Percentiles rank a stretch among this genome's conserved stretches.
Evolutionary conservation across 2,113 vertebrate genomes (phyloP).

Genomic region (Phoxinus phoxinus): DNA sequence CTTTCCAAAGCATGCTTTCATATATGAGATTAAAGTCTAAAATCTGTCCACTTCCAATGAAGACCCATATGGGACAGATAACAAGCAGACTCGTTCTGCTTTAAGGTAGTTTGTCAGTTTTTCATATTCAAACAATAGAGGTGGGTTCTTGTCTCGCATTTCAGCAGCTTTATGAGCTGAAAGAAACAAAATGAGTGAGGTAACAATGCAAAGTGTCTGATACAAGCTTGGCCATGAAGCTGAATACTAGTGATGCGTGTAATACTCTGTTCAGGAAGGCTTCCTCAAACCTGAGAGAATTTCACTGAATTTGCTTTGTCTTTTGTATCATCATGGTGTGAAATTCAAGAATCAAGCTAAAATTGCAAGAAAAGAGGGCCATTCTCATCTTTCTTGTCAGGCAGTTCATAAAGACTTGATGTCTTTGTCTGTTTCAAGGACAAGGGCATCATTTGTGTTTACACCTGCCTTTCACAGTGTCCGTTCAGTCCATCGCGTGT

Average conservation of each 20-base stretch:
- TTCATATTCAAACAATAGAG: not conserved
- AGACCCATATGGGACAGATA: not conserved
- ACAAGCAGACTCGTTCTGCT: not conserved
- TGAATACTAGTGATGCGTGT: constrained; percentile 17
- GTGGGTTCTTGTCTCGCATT: not conserved
- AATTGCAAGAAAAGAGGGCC: not conserved
- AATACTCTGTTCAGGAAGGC: constrained; percentile 17
- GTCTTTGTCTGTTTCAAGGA: constrained; percentile 21
- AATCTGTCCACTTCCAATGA: not conserved
- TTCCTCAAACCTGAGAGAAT: constrained; percentile 26
- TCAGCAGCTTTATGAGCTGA: constrained; percentile 19
- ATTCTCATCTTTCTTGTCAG: constrained; percentile 26
- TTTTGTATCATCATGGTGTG: not conserved
- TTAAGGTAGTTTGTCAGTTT: constrained; percentile 4
- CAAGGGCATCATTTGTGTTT: not conserved
- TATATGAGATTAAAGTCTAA: constrained; percentile 5
- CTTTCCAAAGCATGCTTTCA: constrained; percentile 33
- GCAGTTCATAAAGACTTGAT: constrained; percentile 26
- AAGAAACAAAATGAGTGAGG: not conserved
- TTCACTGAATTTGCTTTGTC: not conserved
- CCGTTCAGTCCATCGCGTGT: constrained; percentile 43
- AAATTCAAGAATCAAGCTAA: constrained; percentile 5
- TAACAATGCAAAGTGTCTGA: not conserved
- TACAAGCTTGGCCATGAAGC: constrained; percentile 1
- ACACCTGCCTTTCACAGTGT: constrained; percentile 56